These are phyloP conservation scores for Chaenocephalus aceratus DNA, from an alignment of 2,113 vertebrate species.

Conservation along the genomic window DNA sequence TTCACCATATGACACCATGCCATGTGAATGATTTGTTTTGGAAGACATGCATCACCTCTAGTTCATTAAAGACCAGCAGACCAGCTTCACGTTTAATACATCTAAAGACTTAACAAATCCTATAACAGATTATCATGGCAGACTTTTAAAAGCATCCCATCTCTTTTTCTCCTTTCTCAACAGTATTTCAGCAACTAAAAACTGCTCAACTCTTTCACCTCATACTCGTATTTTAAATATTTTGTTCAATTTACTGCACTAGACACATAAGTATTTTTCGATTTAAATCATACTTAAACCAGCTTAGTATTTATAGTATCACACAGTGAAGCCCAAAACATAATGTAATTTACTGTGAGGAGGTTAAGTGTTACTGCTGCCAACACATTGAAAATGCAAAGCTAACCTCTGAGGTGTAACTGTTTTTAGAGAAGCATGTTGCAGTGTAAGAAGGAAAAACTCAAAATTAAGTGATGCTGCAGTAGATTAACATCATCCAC, in stretches of 20 bases:
- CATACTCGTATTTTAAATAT: background rate
- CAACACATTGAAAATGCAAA: slow-evolving; percentile 9
- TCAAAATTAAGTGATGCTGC: background rate
- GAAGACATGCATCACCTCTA: background rate
- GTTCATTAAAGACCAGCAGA: slow-evolving; percentile 4
- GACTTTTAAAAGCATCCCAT: background rate
- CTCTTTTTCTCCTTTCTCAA: background rate
- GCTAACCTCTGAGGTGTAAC: background rate
- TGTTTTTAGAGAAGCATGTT: background rate
- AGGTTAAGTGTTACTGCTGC: slow-evolving; percentile 22
- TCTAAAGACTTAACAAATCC: background rate
- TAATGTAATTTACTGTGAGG: slow-evolving; percentile 18
- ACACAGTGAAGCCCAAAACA: slow-evolving; percentile 1
- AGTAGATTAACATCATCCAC: slow-evolving; percentile 7
- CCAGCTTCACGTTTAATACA: background rate
- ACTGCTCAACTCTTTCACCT: slow-evolving; percentile 1
- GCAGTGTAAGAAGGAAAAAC: background rate
- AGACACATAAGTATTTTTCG: slow-evolving; percentile 5
- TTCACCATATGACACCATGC: slow-evolving; percentile 33
- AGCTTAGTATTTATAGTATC: slow-evolving; percentile 16
- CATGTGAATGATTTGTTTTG: background rate
- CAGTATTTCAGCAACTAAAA: background rate
- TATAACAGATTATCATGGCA: background rate
- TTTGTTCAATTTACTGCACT: slow-evolving; percentile 14
- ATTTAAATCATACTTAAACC: slow-evolving; percentile 15